phyloP scores from a whole-genome alignment of 2,888 invertebrate species.

The Erebia epiphron region DNA sequence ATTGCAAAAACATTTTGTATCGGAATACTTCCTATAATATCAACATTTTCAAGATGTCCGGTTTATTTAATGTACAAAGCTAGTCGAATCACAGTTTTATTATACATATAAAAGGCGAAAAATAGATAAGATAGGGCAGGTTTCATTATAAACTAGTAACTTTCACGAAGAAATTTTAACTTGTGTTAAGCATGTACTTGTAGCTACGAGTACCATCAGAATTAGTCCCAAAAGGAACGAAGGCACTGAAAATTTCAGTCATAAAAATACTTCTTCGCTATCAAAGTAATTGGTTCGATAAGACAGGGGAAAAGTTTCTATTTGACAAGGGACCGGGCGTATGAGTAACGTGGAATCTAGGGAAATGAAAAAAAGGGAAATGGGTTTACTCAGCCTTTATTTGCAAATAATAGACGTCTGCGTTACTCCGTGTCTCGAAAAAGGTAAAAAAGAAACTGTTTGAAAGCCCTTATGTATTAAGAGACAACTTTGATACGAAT shows the following conservation, averaged over 20 bases:
- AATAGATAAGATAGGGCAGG: not conserved
- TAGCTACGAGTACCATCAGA: not conserved
- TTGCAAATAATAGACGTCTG: slow-evolving; percentile 54
- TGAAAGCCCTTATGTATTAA: slow-evolving; percentile 17
- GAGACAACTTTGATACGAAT: slow-evolving; percentile 9
- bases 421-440: slow-evolving; percentile 39
- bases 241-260: slow-evolving; percentile 46
- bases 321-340: slow-evolving; percentile 75
- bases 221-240: slow-evolving; percentile 18
- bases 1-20: too few species aligned
- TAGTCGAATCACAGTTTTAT: too few species aligned
- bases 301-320: slow-evolving; percentile 75
- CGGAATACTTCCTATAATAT: too few species aligned
- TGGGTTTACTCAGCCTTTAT: slow-evolving; percentile 62
- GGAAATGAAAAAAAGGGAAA: slow-evolving; percentile 66
- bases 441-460: slow-evolving; percentile 22
- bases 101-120: not conserved
- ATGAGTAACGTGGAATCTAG: slow-evolving; percentile 66
- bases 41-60: too few species aligned
- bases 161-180: not conserved
- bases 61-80: too few species aligned
- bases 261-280: slow-evolving; percentile 56
- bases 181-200: not conserved
- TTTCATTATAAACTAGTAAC: not conserved
- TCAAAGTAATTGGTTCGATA: slow-evolving; percentile 78